phyloP scores from a whole-genome alignment of 2,113 vertebrate genomes.

The Dasypus novemcinctus region DNA sequence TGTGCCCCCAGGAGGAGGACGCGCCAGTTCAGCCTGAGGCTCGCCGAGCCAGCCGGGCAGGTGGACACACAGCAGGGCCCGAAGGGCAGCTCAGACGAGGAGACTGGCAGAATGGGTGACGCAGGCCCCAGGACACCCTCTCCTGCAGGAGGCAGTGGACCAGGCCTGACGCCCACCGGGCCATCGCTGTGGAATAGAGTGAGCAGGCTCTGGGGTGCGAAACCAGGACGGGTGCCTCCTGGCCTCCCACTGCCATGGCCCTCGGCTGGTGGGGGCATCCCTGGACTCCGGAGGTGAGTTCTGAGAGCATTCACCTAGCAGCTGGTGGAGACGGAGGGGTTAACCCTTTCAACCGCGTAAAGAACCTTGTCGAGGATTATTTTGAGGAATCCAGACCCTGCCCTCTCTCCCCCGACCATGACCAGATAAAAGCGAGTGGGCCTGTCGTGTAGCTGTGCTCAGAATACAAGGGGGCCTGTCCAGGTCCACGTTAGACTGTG shows the following conservation, averaged over 20 bases:
- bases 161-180: not conserved
- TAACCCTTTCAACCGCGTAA: not conserved
- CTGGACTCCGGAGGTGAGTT: not conserved
- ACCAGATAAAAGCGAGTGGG: not conserved
- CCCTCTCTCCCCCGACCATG: not conserved
- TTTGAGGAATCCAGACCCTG: not conserved
- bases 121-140: not conserved
- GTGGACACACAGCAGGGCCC: not conserved
- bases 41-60: not conserved
- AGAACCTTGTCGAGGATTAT: not conserved
- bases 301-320: not conserved
- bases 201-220: not conserved
- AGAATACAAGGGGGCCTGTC: not conserved
- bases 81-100: not conserved
- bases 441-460: not conserved
- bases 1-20: not conserved
- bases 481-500: not conserved
- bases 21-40: not conserved
- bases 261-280: not conserved
- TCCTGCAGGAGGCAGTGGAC: not conserved
- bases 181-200: not conserved
- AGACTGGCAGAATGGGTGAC: not conserved
- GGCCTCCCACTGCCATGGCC: not conserved
- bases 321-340: no score
- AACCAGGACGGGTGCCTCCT: not conserved